These are phyloP conservation scores for Magallana gigas DNA, from an alignment of 1,140 invertebrate genomes.

Conservation along the genomic window DNA sequence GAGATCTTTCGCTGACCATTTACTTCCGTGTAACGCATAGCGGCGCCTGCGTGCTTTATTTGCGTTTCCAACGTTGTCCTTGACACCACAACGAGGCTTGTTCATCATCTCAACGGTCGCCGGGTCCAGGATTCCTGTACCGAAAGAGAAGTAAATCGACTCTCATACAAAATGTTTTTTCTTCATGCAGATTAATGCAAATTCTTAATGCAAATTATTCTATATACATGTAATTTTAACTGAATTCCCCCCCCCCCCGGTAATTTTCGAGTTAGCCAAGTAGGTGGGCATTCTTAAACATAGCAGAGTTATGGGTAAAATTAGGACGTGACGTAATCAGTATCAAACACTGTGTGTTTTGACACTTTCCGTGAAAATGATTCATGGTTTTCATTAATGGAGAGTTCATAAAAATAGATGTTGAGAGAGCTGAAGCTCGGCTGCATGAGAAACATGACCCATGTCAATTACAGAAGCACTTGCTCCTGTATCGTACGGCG, in stretches of 20 bases:
- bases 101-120: conserved; percentile 65
- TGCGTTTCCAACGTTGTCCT: conserved; percentile 61
- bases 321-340: not conserved
- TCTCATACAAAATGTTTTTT: too few species aligned
- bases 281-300: too few species aligned
- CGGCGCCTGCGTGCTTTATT: conserved; percentile 56
- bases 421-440: not conserved
- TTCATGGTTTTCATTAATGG: conserved; percentile 14
- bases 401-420: conserved; percentile 31
- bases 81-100: conserved; percentile 65
- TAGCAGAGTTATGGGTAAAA: not conserved
- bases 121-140: conserved; percentile 60
- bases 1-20: conserved; percentile 91
- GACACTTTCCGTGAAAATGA: not conserved
- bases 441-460: conserved; percentile 6
- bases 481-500: not conserved
- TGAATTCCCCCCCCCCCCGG: too few species aligned
- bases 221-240: too few species aligned
- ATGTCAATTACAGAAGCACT: not conserved
- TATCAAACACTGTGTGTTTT: not conserved
- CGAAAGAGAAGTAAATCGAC: too few species aligned
- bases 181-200: too few species aligned
- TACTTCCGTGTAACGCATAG: conserved; percentile 80
- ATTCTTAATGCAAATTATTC: too few species aligned
- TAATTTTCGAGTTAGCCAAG: too few species aligned